Base-by-base conservation (phyloP, 2,797 vertebrate genomes). In the Hafferia zeledoni region DNA sequence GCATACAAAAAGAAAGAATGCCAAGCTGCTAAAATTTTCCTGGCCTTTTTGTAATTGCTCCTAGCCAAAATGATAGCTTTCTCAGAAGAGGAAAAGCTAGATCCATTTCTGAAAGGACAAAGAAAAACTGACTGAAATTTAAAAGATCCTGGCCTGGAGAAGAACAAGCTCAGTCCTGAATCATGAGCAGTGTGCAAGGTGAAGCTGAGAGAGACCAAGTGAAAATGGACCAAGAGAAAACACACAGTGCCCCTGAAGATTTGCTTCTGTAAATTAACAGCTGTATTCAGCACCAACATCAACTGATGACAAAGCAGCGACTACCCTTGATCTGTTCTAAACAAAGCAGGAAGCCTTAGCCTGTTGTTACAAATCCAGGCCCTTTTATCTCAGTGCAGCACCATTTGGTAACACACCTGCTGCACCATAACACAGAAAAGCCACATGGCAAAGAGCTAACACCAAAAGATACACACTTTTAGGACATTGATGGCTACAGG, bases 241-340 rank as follows among this genome's bases (percentile, higher is more conserved):
- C 0, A 2, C 15, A 43, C 0, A 5, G n/a, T 4, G 55, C 5
- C 9, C 31, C 49, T 25, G 35, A 61, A 72, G 33, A 61, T 12
- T 4, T 33, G 59, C 17, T 53, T 65, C 50, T 65, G 41, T 33
- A 71, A 78, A 67, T 41, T 13, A 74, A n/a, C 22, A 89, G 25
- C 52, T 60, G 22, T 20, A 61, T 28, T 75, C 53, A 75, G 37
- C 53, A 52, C 30, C 67, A 82, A 3, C 69, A 76, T 5, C 43
- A 35, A 3, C 10, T 10, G 56, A 35, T 44, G 47, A 55, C 41
- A 47, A 63, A 84, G 47, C 56, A 76, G 27, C 2, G 30, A 28
- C 59, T 22, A 12, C 39, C 39, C 46, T 9, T 30, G 70, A 37
- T 5, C 50, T 0, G 13, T 3, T 23, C 20, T 31, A 13, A 77